Base-by-base conservation (phyloP, 23 tunicate species). In the Halocynthia aurantium region DNA sequence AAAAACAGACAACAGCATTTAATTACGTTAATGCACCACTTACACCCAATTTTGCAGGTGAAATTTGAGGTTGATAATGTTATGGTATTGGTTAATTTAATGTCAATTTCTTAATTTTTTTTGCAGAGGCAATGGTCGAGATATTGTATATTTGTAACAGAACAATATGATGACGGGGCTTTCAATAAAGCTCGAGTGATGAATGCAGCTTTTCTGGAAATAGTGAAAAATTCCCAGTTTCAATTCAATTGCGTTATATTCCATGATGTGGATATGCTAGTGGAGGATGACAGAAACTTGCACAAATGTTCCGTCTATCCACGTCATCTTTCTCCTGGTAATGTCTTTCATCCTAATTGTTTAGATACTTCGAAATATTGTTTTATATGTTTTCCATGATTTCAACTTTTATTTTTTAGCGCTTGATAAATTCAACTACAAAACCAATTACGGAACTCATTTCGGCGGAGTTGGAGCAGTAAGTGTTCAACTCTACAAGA, bases 391-490 rank as follows among this genome's bases (percentile, higher is more conserved):
- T 31, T 4, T 31, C 44, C 44, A 31, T 31, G 44, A 31, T 31
- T 0, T 31, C 1, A 31, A 31, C 44, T 31, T 0, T 31, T 31
- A 9, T 40, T 49, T 76, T 22, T 9, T 83, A 81, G 86, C 96
- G 5, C 86, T 96, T 7, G 99, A 96, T 76, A 96, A 96, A 71
- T 96, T 96, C 71, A 83, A 96, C 70, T 96, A 96, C 76, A 80
- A 84, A 50, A 57, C 86, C 8, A 71, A 66, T 6, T 96, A 85
- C 75, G 99, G 99, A 50, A 96, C 99, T 6, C 76, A 83, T 11
- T 96, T 74, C 57, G 99, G 99, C 0, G 99, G 99, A 44, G 96
- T 96, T 11, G 85, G 91, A n/a, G 91, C 96, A 0, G 82, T 96
- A 9, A 64, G 73, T n/a, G 19, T 72, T 6, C 83, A 66, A 0